Evolutionary conservation across 2,888 invertebrate species (phyloP).

Genomic region (Dioctria rufipes): DNA sequence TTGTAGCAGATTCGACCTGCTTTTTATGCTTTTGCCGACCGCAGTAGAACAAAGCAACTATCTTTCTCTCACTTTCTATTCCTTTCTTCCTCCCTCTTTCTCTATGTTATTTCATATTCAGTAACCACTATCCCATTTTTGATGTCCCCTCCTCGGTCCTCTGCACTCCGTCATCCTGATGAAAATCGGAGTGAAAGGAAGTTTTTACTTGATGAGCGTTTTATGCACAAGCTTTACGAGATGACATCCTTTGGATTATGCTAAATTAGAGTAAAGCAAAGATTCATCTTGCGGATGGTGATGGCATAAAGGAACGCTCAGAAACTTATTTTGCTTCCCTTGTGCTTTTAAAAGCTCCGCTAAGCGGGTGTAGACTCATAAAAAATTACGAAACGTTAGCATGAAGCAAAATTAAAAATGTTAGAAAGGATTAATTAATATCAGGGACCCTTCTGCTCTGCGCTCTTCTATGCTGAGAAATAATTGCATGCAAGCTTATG

Average conservation of each 20-base stretch:
- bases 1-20: conserved; percentile 34
- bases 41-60: conserved; percentile 30
- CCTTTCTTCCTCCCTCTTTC: background rate
- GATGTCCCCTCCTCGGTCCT: background rate
- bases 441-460: background rate
- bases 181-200: conserved; percentile 36
- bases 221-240: conserved; percentile 37
- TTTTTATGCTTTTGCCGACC: conserved; percentile 31
- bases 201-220: conserved; percentile 30
- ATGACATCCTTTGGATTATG: conserved; percentile 54
- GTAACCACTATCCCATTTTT: conserved; percentile 36
- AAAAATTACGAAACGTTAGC: conserved; percentile 8
- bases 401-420: conserved; percentile 6
- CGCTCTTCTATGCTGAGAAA: background rate
- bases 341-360: conserved; percentile 19
- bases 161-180: background rate
- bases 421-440: conserved; percentile 9
- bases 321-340: conserved; percentile 14
- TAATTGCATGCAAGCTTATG: background rate
- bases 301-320: conserved; percentile 26
- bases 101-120: conserved; percentile 25
- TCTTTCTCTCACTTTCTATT: too few species aligned
- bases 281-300: conserved; percentile 25
- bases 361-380: background rate
- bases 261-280: conserved; percentile 49